Conservation (phyloP, 2,797 vertebrate genomes). For the Myoxocephalus aenaeus region DNA sequence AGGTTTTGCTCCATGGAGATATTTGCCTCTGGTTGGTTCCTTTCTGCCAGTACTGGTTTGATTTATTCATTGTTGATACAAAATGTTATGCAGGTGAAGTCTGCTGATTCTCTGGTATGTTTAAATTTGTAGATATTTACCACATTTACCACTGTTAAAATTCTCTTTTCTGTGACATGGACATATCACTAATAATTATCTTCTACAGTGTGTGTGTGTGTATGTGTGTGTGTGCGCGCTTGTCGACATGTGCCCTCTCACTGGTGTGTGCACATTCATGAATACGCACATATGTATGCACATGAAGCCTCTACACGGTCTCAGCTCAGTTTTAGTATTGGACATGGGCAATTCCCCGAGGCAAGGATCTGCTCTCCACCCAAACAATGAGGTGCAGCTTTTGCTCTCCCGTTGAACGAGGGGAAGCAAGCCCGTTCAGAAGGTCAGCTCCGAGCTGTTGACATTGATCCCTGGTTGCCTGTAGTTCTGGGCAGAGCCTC, state of each 20-base stretch:
- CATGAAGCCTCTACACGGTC: slow-evolving; percentile 54
- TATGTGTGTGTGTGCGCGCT: neutral
- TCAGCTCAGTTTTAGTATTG: slow-evolving; percentile 73
- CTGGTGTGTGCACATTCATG: slow-evolving; percentile 57
- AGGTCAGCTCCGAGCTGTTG: slow-evolving; percentile 85
- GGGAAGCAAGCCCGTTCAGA: slow-evolving; percentile 78
- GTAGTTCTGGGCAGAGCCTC: slow-evolving; percentile 82
- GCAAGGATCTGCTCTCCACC: slow-evolving; percentile 77
- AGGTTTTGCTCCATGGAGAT: slow-evolving; percentile 39
- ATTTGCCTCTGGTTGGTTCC: slow-evolving; percentile 41
- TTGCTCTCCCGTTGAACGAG: slow-evolving; percentile 74
- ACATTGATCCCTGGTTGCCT: slow-evolving; percentile 83
- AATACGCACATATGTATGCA: slow-evolving; percentile 69
- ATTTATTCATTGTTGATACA: slow-evolving; percentile 67
- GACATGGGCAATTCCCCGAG: slow-evolving; percentile 76
- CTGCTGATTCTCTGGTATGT: slow-evolving; percentile 55
- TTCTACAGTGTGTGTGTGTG: slow-evolving; percentile 38
- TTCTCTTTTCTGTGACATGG: slow-evolving; percentile 46
- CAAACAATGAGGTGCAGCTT: slow-evolving; percentile 80
- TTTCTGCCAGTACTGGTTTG: slow-evolving; percentile 47
- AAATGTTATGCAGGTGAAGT: slow-evolving; percentile 57
- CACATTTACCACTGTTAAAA: slow-evolving; percentile 54
- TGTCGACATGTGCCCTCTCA: slow-evolving; percentile 5
- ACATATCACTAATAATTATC: slow-evolving; percentile 64
- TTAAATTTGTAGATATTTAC: slow-evolving; percentile 48